A percentile compares a stretch with the other conserved stretches of the same genome.
phyloP scores from a whole-genome alignment of 1,140 invertebrate species.

The Drosophila triauraria region DNA sequence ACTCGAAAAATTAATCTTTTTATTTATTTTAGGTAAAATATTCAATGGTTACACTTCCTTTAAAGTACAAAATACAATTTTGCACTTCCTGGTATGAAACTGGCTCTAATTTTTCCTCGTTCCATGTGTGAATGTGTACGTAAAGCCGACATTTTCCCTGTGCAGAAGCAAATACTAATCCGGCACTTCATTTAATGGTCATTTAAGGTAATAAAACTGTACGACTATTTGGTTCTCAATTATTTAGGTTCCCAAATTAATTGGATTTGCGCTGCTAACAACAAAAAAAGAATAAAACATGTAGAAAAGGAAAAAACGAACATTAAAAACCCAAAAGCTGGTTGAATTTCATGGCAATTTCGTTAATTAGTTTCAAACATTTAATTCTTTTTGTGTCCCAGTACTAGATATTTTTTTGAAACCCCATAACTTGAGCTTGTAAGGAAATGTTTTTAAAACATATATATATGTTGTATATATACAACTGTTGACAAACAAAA shows the following conservation, averaged over 20 bases:
- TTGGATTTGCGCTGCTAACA: conserved; percentile 38
- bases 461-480: too few relatives aligned
- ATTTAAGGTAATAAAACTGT: conserved; percentile 65
- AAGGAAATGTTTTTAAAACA: too few relatives aligned
- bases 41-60: not conserved
- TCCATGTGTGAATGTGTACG: not conserved
- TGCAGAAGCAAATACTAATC: conserved; percentile 4
- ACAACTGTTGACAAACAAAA: too few relatives aligned
- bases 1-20: not conserved
- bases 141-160: conserved; percentile 40
- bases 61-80: not conserved
- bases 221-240: conserved; percentile 11
- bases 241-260: conserved; percentile 47
- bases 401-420: too few relatives aligned
- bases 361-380: not conserved
- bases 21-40: not conserved
- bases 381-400: too few relatives aligned
- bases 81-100: conserved; percentile 8
- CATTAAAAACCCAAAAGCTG: not conserved
- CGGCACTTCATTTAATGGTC: conserved; percentile 60
- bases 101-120: conserved; percentile 9
- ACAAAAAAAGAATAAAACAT: not conserved
- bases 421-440: too few relatives aligned
- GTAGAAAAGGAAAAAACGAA: conserved; percentile 2
- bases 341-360: not conserved